These are phyloP conservation scores for Dicrostonyx torquatus DNA, from an alignment of 2,797 vertebrate genomes.

Conservation along the genomic window DNA sequence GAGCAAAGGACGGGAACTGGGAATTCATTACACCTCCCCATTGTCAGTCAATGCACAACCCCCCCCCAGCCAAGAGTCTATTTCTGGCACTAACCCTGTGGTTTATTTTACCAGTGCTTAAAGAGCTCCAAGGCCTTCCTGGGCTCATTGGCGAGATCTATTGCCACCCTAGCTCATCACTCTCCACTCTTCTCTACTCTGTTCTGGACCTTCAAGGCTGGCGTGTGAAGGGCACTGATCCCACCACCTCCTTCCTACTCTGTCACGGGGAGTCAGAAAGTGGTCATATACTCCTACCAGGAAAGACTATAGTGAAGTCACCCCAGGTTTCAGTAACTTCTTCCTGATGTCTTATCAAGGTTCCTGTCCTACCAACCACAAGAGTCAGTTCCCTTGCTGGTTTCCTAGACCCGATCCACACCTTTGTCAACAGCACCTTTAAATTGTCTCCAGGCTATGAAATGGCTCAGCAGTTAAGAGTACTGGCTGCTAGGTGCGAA, in stretches of 20 bases:
- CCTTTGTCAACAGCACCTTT: background rate
- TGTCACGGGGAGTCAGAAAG: background rate
- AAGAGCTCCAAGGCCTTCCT: background rate
- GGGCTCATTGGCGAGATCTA: background rate
- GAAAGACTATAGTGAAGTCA: background rate
- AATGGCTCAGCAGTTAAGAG: background rate
- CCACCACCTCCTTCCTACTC: background rate
- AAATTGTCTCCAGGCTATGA: background rate
- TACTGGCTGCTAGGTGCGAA: too few relatives aligned
- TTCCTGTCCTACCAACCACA: background rate
- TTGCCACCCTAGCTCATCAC: background rate
- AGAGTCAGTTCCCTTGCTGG: background rate
- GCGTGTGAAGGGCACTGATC: background rate
- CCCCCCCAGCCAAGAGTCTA: background rate
- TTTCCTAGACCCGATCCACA: conserved; percentile 2
- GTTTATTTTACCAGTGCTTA: background rate
- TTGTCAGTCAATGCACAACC: background rate
- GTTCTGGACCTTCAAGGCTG: background rate
- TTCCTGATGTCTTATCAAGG: background rate
- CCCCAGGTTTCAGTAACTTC: background rate
- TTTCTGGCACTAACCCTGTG: background rate
- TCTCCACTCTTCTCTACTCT: background rate
- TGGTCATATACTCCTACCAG: background rate
- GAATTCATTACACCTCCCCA: conserved; percentile 14
- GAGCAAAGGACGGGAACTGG: background rate